These are phyloP conservation scores for human (Homo sapiens) DNA, from an alignment of 2,113 vertebrate genomes.

Conservation along the genomic window DNA sequence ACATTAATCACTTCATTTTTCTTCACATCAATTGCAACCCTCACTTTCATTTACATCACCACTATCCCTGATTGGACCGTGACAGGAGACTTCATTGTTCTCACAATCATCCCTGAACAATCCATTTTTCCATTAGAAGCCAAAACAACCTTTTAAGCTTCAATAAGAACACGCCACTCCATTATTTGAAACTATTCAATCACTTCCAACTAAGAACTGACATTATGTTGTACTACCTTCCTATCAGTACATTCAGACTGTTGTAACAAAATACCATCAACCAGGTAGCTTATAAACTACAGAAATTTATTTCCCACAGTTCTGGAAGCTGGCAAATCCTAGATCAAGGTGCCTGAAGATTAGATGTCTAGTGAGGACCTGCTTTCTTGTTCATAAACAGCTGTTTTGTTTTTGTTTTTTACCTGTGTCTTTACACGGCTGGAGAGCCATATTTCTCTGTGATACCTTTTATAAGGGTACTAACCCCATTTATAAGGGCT, in stretches of 20 bases:
- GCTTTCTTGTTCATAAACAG: background rate
- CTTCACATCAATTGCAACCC: background rate
- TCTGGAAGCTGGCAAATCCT: background rate
- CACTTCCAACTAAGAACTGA: background rate
- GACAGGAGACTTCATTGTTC: accelerated
- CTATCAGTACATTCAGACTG: background rate
- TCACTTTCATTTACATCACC: background rate
- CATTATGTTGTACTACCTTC: background rate
- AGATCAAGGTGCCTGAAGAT: background rate
- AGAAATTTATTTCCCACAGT: background rate
- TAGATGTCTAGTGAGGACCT: background rate
- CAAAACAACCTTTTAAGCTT: background rate
- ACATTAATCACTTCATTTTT: background rate
- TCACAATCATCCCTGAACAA: background rate
- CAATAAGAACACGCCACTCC: background rate
- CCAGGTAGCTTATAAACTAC: background rate
- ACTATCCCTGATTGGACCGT: accelerated
- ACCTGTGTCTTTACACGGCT: background rate
- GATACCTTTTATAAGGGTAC: background rate
- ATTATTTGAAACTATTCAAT: background rate
- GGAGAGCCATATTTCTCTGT: background rate
- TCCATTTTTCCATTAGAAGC: background rate
- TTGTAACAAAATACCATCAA: background rate
- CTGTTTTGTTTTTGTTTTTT: background rate
- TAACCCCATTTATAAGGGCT: background rate